Percentiles rank a stretch among this genome's conserved stretches.
phyloP scores from a whole-genome alignment of 2,888 invertebrate genomes.

The Brachyptera risi region DNA sequence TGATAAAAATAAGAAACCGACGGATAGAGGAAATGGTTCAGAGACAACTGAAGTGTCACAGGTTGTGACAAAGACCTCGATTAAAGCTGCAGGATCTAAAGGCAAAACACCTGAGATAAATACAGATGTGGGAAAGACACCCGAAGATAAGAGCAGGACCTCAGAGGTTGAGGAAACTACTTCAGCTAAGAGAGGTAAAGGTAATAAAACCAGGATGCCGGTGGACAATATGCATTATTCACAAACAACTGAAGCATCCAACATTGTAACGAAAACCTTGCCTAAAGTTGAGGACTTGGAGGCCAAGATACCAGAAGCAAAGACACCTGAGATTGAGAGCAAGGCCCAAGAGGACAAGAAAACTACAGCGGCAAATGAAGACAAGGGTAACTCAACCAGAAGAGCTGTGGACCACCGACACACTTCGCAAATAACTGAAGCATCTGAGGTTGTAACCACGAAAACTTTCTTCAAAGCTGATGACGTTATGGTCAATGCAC shows the following conservation, averaged over 20 bases:
- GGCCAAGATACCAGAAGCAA: slow-evolving; percentile 35
- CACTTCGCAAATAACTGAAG: too few relatives aligned
- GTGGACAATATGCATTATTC: not conserved
- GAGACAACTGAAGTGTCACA: not conserved
- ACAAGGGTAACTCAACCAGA: not conserved
- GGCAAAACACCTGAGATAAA: too few relatives aligned
- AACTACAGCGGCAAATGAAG: slow-evolving; percentile 37
- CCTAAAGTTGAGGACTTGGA: slow-evolving; percentile 33
- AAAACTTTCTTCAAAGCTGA: too few relatives aligned
- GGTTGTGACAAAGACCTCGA: not conserved
- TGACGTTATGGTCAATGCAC: too few relatives aligned
- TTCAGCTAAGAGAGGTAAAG: slow-evolving; percentile 23
- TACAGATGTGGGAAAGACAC: too few relatives aligned
- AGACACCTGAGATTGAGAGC: slow-evolving; percentile 19
- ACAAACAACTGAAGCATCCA: too few relatives aligned
- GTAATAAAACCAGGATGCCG: not conserved
- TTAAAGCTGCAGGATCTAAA: too few relatives aligned
- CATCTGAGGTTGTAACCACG: too few relatives aligned
- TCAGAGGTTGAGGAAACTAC: too few relatives aligned
- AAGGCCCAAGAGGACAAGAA: slow-evolving; percentile 34
- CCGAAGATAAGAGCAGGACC: too few relatives aligned
- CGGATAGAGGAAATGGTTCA: too few relatives aligned
- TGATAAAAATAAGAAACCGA: not conserved
- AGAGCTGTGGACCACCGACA: not conserved
- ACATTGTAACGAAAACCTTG: too few relatives aligned